Conservation (phyloP, 1,140 invertebrate species). For the Spodoptera frugiperda region DNA sequence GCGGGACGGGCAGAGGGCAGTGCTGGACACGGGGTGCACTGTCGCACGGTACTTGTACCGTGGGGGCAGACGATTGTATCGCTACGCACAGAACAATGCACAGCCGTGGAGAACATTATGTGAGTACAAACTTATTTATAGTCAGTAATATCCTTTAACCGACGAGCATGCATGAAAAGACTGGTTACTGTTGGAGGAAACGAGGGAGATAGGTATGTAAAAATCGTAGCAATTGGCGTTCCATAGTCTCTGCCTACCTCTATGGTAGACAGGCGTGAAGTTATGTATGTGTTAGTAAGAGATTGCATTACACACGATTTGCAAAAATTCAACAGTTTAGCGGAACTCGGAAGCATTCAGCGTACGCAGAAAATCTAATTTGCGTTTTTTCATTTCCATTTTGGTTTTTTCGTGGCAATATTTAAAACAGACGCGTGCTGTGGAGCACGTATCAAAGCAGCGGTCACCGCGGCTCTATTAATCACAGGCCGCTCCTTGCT, state of each 20-base stretch:
- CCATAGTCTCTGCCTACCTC: no score
- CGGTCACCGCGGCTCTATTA: conserved; percentile 16
- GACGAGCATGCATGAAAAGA: no score
- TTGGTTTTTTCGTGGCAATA: background rate
- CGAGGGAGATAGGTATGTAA: no score
- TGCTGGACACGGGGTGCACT: background rate
- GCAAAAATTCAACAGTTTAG: background rate
- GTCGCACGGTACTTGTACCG: background rate
- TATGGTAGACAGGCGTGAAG: no score
- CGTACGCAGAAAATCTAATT: no score
- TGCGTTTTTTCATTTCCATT: background rate
- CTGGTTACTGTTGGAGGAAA: no score
- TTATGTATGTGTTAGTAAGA: no score
- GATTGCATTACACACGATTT: background rate
- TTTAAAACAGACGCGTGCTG: background rate
- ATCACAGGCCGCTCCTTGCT: conserved; percentile 6
- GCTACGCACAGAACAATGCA: conserved; percentile 4
- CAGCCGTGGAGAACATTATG: conserved; percentile 26
- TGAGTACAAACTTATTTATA: conserved; percentile 18
- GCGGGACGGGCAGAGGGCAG: background rate
- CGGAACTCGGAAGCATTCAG: no score
- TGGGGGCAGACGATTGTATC: background rate
- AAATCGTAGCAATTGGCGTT: no score
- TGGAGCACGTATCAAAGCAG: background rate
- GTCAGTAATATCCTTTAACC: no score